phyloP scores from a whole-genome alignment of 2,888 invertebrate species.

The Rhagonycha fulva region DNA sequence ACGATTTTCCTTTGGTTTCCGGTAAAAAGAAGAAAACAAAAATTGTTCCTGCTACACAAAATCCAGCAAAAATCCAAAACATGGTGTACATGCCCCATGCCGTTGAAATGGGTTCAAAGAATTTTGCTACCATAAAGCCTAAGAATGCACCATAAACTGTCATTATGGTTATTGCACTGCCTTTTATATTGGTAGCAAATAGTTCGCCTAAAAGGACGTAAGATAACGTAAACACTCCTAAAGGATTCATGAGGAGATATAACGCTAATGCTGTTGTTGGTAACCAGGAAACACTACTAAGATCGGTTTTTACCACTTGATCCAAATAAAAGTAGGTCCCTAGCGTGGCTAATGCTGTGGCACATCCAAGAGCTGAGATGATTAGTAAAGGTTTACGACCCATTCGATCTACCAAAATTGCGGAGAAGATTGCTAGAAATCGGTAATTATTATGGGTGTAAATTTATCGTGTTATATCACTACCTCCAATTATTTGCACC shows the following conservation, averaged over 20 bases:
- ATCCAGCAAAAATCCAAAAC: conserved; percentile 61
- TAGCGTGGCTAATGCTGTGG: conserved; percentile 57
- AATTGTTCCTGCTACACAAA: conserved; percentile 60
- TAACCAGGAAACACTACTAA: conserved; percentile 55
- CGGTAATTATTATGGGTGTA: background rate
- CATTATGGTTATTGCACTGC: conserved; percentile 61
- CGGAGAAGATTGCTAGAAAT: conserved; percentile 19
- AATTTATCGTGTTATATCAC: background rate
- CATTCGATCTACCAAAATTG: conserved; percentile 59
- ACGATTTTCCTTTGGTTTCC: conserved; percentile 65
- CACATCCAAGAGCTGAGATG: conserved; percentile 60
- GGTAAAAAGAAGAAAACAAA: conserved; percentile 63
- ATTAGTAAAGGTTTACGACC: conserved; percentile 61
- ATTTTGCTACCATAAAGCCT: conserved; percentile 62
- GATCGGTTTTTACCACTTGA: conserved; percentile 50
- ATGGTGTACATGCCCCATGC: conserved; percentile 61
- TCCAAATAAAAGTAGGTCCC: conserved; percentile 61
- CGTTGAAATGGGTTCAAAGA: conserved; percentile 62
- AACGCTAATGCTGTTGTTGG: conserved; percentile 61
- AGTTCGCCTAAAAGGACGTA: conserved; percentile 67
- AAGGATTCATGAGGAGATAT: conserved; percentile 62
- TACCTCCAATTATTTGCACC: background rate
- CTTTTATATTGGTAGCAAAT: conserved; percentile 66
- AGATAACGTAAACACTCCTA: conserved; percentile 64
- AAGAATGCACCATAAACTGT: conserved; percentile 61